Conservation (phyloP, 2,797 vertebrate species). For the Hydrocynus forskahlii region DNA sequence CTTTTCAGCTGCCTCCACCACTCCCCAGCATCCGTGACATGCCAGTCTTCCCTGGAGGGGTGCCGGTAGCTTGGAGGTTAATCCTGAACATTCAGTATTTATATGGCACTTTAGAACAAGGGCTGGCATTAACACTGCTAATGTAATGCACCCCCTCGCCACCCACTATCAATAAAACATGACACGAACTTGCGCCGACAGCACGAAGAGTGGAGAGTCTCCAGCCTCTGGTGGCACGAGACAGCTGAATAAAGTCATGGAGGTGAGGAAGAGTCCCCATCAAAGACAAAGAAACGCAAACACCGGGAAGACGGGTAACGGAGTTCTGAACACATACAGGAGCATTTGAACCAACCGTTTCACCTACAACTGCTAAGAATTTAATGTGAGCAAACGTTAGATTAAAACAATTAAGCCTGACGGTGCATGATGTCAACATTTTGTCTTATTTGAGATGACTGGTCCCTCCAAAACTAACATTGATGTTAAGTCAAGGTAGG, state of each 20-base stretch:
- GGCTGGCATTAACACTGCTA: slow-evolving; percentile 81
- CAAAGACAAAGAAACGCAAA: slow-evolving; percentile 11
- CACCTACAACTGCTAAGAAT: neutral
- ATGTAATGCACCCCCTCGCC: slow-evolving; percentile 69
- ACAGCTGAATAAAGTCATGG: slow-evolving; percentile 12
- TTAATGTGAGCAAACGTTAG: neutral
- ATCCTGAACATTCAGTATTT: slow-evolving; percentile 82
- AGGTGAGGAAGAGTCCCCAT: slow-evolving; percentile 22
- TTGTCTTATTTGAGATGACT: no score
- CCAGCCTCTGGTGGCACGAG: slow-evolving; percentile 33
- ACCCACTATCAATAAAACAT: slow-evolving; percentile 81
- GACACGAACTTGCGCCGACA: slow-evolving; percentile 44
- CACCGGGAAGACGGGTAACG: neutral
- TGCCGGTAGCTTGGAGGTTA: slow-evolving; percentile 73
- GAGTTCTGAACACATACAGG: neutral
- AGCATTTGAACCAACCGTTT: neutral
- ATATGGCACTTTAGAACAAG: slow-evolving; percentile 80
- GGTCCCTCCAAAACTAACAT: no score
- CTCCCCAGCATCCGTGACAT: slow-evolving; percentile 74
- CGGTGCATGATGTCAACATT: no score
- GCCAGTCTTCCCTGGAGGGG: slow-evolving; percentile 67
- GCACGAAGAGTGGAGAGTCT: slow-evolving; percentile 28
- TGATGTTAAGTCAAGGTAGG: no score
- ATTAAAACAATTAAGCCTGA: neutral
- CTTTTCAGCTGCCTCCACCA: slow-evolving; percentile 61